Evolutionary conservation across 2,888 invertebrate genomes (phyloP), one percentile per base, ranked within the genome.

Genomic region (Cephus pulcher): DNA sequence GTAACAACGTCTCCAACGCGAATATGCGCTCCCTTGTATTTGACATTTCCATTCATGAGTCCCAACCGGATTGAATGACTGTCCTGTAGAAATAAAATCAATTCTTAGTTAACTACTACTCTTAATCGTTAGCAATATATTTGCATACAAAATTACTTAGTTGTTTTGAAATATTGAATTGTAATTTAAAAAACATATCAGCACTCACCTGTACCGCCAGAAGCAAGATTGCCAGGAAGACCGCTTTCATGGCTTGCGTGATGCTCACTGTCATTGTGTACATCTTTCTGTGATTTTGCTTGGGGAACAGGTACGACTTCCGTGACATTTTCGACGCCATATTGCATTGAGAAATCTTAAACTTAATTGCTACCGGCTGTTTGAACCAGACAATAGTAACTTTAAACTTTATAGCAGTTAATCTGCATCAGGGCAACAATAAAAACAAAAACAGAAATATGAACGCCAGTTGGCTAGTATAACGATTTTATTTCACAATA

Each of bases 11-110:
- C 82, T 40, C 82, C 79, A 30, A 81, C 34, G 73, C 77, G 73
- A 75, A 82, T 68, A 15, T 71, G 71, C 12, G 82, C 35, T 15
- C 81, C 78, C 4, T 74, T 78, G 74, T 69, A 77, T 69, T 75
- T 76, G 12, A 82, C 73, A 70, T 82, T 81, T 76, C 82, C 81
- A 69, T 82, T 82, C 81, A 82, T 81, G 69, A 81, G 69, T 11
- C 82, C 81, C 37, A 82, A 15, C 1, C 80, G 77, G 12, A 80
- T 69, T 15, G 73, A 69, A 11, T 78, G 71, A 34, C 40, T 73
- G 32, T 80, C 75, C 81, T 81, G 73, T 30, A 78, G 76, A 3
- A 30, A 35, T 69, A 76, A 56, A 68, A 75, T n/a, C 1, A 33
- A 79, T 79, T 11, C 3, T 79, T 12, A 74, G 34, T 56, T 56